phyloP scores from a whole-genome alignment of 2,113 vertebrate species.

The Stigmatopora nigra region DNA sequence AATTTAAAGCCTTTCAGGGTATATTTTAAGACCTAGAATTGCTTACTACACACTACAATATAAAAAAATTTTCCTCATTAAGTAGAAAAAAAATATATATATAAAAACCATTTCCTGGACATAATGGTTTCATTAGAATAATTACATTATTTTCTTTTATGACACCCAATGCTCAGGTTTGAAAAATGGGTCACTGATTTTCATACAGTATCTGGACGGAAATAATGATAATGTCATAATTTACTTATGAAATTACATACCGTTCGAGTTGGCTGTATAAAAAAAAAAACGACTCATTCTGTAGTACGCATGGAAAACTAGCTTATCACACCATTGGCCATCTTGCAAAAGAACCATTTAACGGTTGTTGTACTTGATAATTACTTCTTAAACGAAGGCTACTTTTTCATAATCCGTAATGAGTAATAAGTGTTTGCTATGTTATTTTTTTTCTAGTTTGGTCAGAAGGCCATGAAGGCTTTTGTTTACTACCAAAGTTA shows the following conservation, averaged over 20 bases:
- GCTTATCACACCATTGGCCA: neutral
- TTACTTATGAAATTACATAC: neutral
- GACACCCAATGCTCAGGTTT: too few species aligned
- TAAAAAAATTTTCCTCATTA: too few species aligned
- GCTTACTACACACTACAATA: too few species aligned
- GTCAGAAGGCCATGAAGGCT: constrained; percentile 38
- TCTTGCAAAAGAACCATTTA: neutral
- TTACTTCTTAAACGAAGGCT: neutral
- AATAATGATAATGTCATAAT: neutral
- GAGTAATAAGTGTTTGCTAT: constrained; percentile 31
- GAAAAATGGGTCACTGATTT: too few species aligned
- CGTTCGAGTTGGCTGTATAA: neutral
- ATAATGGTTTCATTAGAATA: too few species aligned
- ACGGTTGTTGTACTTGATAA: neutral
- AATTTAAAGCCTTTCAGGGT: too few species aligned
- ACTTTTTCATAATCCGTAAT: neutral
- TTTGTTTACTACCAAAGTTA: constrained; percentile 43
- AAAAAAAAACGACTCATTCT: neutral
- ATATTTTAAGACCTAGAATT: too few species aligned
- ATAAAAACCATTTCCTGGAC: too few species aligned
- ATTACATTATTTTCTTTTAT: too few species aligned
- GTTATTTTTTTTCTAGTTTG: constrained; percentile 38
- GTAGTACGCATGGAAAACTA: too few species aligned
- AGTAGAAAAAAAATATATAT: too few species aligned
- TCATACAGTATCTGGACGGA: neutral